Evolutionary conservation across 2,113 vertebrate species (phyloP), one percentile per base, ranked within the genome.

Genomic region (Herpailurus yagouaroundi): DNA sequence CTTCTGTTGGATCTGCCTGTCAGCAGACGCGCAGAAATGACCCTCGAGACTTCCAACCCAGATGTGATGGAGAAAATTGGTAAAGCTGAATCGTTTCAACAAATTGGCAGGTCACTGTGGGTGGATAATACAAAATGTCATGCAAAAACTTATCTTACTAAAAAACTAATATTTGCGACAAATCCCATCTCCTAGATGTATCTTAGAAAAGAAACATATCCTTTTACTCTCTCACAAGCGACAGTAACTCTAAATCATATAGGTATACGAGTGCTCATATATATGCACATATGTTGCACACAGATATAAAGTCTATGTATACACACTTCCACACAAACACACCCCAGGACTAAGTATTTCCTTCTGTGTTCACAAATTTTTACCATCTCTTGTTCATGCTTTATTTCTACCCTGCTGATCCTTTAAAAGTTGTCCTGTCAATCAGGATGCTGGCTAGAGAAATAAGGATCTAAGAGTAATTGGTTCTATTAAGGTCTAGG

Each of bases 71-170:
- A 80, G 36, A n/a, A 89, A 88, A 55, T 0, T 16, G 12, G 8
- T 10, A 87, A 94, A 97, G 95, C 19, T 11, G 38, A 57, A 89
- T 71, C 80, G 63, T 97, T 96, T 93, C 95, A 91, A 81, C 63
- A 36, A n/a, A 50, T 23, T 41, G 3, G 23, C 68, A 52, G 33
- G 52, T 71, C 16, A 9, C 7, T 29, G 8, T 29, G 16, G 55
- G 77, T 93, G 15, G 21, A 33, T 50, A 60, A 48, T 31, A 19
- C 38, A 79, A 36, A 74, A 31, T 63, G 36, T 55, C 21, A 45
- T 7, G 57, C 48, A 87, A 80, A 82, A 76, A 5, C 50, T n/a
- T 68, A 11, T 4, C 4, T 31, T 86, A 68, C 66, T 36, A 36
- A 77, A 66, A 64, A 80, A 29, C 13, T 7, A 57, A 38, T 4